A percentile compares a stretch with the other conserved stretches of the same genome.
Evolutionary conservation across 2,888 invertebrate genomes (phyloP).

Genomic region (Ophion slaviceki): DNA sequence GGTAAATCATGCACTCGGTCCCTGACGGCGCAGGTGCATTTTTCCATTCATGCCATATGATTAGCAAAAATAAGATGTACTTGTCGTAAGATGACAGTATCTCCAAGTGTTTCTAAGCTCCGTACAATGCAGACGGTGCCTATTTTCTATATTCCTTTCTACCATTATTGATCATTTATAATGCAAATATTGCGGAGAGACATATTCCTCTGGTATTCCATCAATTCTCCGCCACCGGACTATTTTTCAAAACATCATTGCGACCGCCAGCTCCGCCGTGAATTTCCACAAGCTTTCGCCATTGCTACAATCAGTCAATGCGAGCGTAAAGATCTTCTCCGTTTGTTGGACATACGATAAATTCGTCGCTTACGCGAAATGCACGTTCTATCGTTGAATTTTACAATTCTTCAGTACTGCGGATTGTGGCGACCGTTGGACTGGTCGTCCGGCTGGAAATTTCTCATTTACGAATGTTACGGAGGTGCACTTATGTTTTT

Average conservation of each 20-base stretch:
- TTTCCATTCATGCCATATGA: no score
- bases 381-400: slow-evolving; percentile 52
- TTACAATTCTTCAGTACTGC: slow-evolving; percentile 36
- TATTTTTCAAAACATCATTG: background rate
- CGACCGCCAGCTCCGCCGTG: background rate
- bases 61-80: background rate
- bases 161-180: background rate
- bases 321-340: background rate
- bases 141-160: background rate
- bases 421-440: slow-evolving; percentile 14
- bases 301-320: background rate
- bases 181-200: slow-evolving; percentile 1
- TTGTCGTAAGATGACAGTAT: background rate
- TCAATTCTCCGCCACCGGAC: background rate
- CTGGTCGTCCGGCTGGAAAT: background rate
- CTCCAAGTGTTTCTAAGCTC: background rate
- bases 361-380: background rate
- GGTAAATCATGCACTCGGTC: background rate
- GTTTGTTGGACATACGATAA: background rate
- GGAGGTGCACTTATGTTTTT: background rate
- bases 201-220: background rate
- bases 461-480: slow-evolving; percentile 18
- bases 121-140: background rate
- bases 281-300: background rate
- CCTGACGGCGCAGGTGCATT: no score